Base-by-base conservation (phyloP, 2,888 invertebrate species). In the Cerastis leucographa region DNA sequence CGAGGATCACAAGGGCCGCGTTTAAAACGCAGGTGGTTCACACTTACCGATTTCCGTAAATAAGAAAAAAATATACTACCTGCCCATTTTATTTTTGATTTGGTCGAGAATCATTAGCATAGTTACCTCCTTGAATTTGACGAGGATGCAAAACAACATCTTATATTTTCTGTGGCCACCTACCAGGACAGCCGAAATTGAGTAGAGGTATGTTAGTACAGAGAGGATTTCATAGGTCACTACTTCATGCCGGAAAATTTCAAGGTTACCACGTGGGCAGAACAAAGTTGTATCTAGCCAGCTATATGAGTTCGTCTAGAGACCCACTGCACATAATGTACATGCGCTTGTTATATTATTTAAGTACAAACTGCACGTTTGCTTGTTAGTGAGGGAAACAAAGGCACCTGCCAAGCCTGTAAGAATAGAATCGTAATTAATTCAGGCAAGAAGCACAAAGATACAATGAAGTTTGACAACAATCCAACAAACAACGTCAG, bases 181-280 rank as follows among this genome's bases (percentile, higher is more conserved):
- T 71, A 73, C 42, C 72, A 42, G 51, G 29, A 19, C 2, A 29
- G 12, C 8, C 19, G n/a, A 11, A 54, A 73, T 44, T 72, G 9
- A 12, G 17, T 19, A n/a, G 46, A 46, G 1, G n/a, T 46, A 35
- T n/a, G 5, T 46, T 9, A 64, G 4, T 44, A 22, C 42, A 42
- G 6, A 62, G 22, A 11, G 3, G 6, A 70, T 19, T 22, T 3
- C 7, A 17, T 29, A 14, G 1, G 9, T 29, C 1, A 68, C 19
- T 22, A 46, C 19, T 14, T 19, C 0, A 12, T 22, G 25, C 19
- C 9, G 1, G 2, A 42, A 70, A 70, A 51, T 35, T 35, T 22
- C 7, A 29, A 29, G 19, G 0, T 0, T 12, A 49, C 2, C 22
- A 12, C 0, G 17, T 71, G 17, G 0, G 14, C 6, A 51, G 1